Conservation (phyloP, 2,797 vertebrate species). For the Dallia pectoralis region DNA sequence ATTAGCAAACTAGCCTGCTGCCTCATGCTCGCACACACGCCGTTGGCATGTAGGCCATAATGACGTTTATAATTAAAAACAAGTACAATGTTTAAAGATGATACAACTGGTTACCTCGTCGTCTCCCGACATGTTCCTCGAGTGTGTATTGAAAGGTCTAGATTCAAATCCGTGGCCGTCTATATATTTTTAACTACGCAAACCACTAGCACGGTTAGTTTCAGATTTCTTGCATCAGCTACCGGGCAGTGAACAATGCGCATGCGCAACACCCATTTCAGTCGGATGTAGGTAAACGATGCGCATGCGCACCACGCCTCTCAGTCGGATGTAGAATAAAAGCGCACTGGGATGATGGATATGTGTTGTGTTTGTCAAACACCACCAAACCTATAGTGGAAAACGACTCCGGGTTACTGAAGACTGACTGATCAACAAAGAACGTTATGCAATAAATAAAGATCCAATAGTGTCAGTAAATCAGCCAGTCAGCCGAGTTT, state of each 20-base stretch:
- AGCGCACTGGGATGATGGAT: neutral
- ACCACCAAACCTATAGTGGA: neutral
- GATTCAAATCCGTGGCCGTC: neutral
- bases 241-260: neutral
- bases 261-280: neutral
- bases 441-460: no score
- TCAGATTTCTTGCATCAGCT: neutral
- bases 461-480: no score
- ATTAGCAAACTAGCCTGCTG: neutral
- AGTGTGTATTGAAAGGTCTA: neutral
- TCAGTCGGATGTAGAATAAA: neutral
- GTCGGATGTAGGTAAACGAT: neutral
- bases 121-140: constrained; percentile 46
- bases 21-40: neutral
- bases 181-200: neutral
- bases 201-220: neutral
- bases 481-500: no score
- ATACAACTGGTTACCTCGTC: constrained; percentile 40
- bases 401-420: neutral
- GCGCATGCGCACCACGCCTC: neutral
- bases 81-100: neutral
- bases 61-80: neutral
- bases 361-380: neutral
- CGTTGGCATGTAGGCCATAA: neutral
- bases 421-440: no score